phyloP scores from a whole-genome alignment of 1,140 invertebrate species.

The Polypedilum pembai region DNA sequence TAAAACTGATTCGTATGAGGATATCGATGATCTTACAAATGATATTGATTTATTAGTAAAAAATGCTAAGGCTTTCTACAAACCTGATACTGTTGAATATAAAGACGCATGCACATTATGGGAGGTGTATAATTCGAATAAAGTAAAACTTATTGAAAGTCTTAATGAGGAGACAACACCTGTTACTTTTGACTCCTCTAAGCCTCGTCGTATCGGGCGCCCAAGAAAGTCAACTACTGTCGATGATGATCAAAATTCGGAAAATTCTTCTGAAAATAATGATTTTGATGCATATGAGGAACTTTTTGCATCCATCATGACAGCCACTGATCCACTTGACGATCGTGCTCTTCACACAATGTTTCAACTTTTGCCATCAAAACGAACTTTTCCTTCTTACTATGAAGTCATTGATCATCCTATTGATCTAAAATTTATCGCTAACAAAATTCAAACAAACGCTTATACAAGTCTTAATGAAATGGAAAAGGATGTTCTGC shows the following conservation, averaged over 20 bases:
- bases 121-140: slow-evolving; percentile 65
- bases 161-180: slow-evolving; percentile 40
- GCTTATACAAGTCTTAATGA: slow-evolving; percentile 68
- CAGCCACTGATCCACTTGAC: slow-evolving; percentile 64
- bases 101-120: slow-evolving; percentile 86
- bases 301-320: slow-evolving; percentile 74
- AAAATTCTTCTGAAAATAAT: slow-evolving; percentile 65
- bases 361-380: slow-evolving; percentile 86
- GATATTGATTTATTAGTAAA: slow-evolving; percentile 83
- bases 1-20: slow-evolving; percentile 89
- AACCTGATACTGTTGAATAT: slow-evolving; percentile 75
- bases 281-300: slow-evolving; percentile 68
- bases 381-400: slow-evolving; percentile 91
- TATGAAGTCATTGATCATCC: slow-evolving; percentile 93
- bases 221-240: slow-evolving; percentile 36
- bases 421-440: slow-evolving; percentile 91
- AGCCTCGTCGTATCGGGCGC: slow-evolving; percentile 33
- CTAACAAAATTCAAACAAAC: slow-evolving; percentile 79
- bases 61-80: slow-evolving; percentile 92
- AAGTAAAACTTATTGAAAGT: slow-evolving; percentile 47
- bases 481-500: slow-evolving; percentile 81
- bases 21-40: slow-evolving; percentile 75
- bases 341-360: slow-evolving; percentile 71
- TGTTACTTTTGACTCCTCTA: slow-evolving; percentile 30
- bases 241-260: slow-evolving; percentile 46